Evolutionary conservation across 2,797 vertebrate genomes (phyloP).

Genomic region (Moxostoma hubbsi): DNA sequence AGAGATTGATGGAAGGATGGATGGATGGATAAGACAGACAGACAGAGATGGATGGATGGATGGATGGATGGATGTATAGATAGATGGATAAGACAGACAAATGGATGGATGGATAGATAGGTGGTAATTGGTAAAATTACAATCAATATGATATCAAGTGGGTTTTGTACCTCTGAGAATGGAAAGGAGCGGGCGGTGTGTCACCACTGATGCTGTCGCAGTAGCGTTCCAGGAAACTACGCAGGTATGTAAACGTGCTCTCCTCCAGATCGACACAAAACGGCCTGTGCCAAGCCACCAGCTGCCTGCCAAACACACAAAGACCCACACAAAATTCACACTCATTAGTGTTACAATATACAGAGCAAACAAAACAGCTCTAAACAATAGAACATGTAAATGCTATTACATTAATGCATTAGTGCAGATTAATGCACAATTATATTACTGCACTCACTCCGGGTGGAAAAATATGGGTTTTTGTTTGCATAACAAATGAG

Average conservation of each 20-base stretch:
- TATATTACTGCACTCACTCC: not conserved
- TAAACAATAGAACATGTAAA: slow-evolving; percentile 7
- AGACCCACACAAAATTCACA: slow-evolving; percentile 32
- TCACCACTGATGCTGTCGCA: slow-evolving; percentile 78
- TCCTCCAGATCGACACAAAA: slow-evolving; percentile 85
- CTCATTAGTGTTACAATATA: slow-evolving; percentile 20
- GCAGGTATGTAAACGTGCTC: slow-evolving; percentile 81
- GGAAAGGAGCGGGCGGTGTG: slow-evolving; percentile 77
- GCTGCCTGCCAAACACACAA: slow-evolving; percentile 69
- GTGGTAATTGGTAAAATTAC: not conserved
- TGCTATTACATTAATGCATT: slow-evolving; percentile 29
- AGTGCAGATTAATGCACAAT: no score
- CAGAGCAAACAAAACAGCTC: not conserved
- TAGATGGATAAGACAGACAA: no score
- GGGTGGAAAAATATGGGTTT: not conserved
- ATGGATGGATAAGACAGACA: no score
- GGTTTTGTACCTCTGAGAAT: slow-evolving; percentile 72
- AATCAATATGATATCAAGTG: not conserved
- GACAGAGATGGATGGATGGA: no score
- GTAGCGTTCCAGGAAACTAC: slow-evolving; percentile 82
- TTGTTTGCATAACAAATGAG: not conserved
- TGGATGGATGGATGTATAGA: no score
- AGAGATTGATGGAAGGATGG: no score
- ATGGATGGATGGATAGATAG: no score
- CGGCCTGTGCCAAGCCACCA: slow-evolving; percentile 84